Percentiles rank a stretch among this genome's conserved stretches.
These are phyloP conservation scores for Cremastinae sp. DNA, from an alignment of 2,888 invertebrate genomes.

Conservation along the genomic window DNA sequence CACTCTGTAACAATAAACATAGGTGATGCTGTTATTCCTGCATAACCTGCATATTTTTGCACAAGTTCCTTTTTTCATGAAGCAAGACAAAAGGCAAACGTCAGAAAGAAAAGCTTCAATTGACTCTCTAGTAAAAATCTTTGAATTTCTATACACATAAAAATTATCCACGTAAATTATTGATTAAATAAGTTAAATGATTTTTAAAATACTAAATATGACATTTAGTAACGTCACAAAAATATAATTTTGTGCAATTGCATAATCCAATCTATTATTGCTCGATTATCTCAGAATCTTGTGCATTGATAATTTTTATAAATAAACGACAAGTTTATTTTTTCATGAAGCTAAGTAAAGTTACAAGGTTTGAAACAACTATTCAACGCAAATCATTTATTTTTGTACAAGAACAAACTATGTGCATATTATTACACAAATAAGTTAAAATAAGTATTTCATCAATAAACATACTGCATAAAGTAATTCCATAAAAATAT, in stretches of 20 bases:
- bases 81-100: neutral
- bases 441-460: slow-evolving; percentile 5
- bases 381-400: slow-evolving; percentile 26
- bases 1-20: slow-evolving; percentile 66
- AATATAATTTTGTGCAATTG: no score
- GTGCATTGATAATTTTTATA: no score
- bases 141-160: no score
- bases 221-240: no score
- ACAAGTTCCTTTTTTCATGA: no score
- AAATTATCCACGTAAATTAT: neutral
- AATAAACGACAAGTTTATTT: no score
- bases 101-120: neutral
- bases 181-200: no score
- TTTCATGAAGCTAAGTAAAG: neutral
- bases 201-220: no score
- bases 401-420: slow-evolving; percentile 12
- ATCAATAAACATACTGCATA: slow-evolving; percentile 27
- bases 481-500: slow-evolving; percentile 17
- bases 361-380: neutral
- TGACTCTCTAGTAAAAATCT: no score
- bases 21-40: slow-evolving; percentile 68
- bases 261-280: no score
- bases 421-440: slow-evolving; percentile 27
- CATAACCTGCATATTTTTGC: no score
- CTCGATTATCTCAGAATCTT: no score